phyloP scores from a whole-genome alignment of 2,888 invertebrate genomes.

The Brachycybe producta region DNA sequence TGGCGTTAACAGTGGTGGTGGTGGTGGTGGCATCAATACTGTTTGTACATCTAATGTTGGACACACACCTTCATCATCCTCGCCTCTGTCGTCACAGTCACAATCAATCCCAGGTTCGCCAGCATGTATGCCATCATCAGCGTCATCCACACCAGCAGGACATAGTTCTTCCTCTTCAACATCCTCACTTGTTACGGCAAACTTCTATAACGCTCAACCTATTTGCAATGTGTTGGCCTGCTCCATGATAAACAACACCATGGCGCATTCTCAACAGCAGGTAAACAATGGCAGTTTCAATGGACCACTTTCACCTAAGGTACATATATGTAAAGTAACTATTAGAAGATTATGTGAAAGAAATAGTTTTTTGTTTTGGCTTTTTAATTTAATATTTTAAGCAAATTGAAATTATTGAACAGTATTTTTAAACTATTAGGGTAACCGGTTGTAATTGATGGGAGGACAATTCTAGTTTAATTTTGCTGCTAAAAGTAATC shows the following conservation, averaged over 20 bases:
- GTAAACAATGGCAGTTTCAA: conserved; percentile 33
- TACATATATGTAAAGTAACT: conserved; percentile 16
- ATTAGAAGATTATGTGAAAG: neutral
- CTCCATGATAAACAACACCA: conserved; percentile 6
- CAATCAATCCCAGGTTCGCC: conserved; percentile 18
- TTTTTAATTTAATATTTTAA: too few species aligned
- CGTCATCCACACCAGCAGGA: conserved; percentile 20
- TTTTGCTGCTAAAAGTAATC: too few species aligned
- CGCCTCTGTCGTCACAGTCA: conserved; percentile 16
- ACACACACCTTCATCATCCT: conserved; percentile 9
- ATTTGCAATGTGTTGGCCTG: neutral
- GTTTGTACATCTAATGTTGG: neutral
- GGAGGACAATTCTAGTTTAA: too few species aligned
- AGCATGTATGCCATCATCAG: conserved; percentile 14
- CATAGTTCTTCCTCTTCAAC: conserved; percentile 20
- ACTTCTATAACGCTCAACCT: too few species aligned
- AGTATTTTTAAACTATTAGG: too few species aligned
- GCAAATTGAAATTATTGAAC: too few species aligned
- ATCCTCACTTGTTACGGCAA: conserved; percentile 22
- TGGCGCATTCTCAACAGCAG: too few species aligned
- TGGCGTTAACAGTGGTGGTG: too few species aligned
- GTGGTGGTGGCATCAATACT: neutral
- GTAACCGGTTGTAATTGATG: too few species aligned
- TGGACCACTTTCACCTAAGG: conserved; percentile 37
- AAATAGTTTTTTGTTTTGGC: too few species aligned